phyloP scores from a whole-genome alignment of 2,888 invertebrate genomes.

The Petrolisthes manimaculis region DNA sequence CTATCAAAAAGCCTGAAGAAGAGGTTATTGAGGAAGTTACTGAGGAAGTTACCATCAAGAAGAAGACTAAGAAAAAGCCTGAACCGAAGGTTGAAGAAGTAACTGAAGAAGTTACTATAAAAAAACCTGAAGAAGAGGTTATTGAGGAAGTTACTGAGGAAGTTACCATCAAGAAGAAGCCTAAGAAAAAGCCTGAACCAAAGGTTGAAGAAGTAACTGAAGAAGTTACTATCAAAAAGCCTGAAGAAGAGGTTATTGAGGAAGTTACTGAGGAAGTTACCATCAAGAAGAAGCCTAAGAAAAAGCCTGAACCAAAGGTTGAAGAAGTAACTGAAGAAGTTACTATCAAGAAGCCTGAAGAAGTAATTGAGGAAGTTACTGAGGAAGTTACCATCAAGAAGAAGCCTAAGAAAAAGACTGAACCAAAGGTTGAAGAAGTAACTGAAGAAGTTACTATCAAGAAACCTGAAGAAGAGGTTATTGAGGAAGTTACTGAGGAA shows the following conservation, averaged over 20 bases:
- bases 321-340: constrained; percentile 68
- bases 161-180: constrained; percentile 69
- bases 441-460: constrained; percentile 71
- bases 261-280: constrained; percentile 44
- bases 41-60: constrained; percentile 70
- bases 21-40: constrained; percentile 73
- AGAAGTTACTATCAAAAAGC: constrained; percentile 66
- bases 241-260: constrained; percentile 41
- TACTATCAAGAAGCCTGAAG: constrained; percentile 67
- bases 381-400: constrained; percentile 44
- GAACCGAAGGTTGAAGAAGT: constrained; percentile 70
- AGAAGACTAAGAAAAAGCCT: constrained; percentile 65
- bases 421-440: constrained; percentile 65
- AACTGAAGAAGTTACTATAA: constrained; percentile 33
- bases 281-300: constrained; percentile 46
- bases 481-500: constrained; percentile 71
- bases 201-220: constrained; percentile 62
- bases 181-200: constrained; percentile 69
- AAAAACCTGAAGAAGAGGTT: constrained; percentile 41
- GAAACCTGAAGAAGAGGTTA: constrained; percentile 73
- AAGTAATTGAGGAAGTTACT: constrained; percentile 26
- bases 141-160: constrained; percentile 66
- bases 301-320: constrained; percentile 48
- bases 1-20: constrained; percentile 74
- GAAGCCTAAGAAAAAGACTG: constrained; percentile 67